These are phyloP conservation scores for Apoda limacodes DNA, from an alignment of 2,888 invertebrate genomes.

Conservation along the genomic window DNA sequence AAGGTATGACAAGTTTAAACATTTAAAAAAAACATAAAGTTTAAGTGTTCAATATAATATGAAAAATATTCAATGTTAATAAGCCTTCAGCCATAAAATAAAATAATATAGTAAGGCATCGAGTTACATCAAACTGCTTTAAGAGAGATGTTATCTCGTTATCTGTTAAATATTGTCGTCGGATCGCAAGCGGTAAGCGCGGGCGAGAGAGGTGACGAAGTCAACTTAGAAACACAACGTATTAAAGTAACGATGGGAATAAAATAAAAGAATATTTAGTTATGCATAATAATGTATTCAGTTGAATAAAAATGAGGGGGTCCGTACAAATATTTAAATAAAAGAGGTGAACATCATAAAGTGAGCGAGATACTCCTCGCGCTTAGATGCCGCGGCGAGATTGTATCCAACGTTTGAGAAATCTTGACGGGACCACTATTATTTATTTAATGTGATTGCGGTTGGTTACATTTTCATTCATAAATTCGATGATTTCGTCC, in stretches of 20 bases:
- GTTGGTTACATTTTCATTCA: slow-evolving; percentile 65
- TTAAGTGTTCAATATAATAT: too few species aligned
- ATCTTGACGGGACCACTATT: slow-evolving; percentile 37
- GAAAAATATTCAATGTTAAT: slow-evolving; percentile 21
- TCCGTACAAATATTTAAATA: slow-evolving; percentile 62
- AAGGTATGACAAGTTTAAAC: too few species aligned
- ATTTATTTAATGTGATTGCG: slow-evolving; percentile 64
- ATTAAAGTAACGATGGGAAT: slow-evolving; percentile 62
- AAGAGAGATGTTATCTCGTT: slow-evolving; percentile 52
- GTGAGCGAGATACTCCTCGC: slow-evolving; percentile 31
- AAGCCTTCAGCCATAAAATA: slow-evolving; percentile 42
- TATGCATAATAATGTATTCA: slow-evolving; percentile 61
- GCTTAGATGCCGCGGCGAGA: slow-evolving; percentile 57
- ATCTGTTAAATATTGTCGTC: slow-evolving; percentile 59
- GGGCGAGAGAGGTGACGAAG: slow-evolving; percentile 52
- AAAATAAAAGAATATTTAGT: slow-evolving; percentile 61
- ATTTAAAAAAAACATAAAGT: too few species aligned
- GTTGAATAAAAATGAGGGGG: slow-evolving; percentile 61
- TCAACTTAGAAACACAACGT: slow-evolving; percentile 41
- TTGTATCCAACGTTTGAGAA: slow-evolving; percentile 35
- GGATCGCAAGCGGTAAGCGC: slow-evolving; percentile 44
- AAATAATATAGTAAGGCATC: slow-evolving; percentile 45
- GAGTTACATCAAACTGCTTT: slow-evolving; percentile 56
- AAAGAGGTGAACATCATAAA: slow-evolving; percentile 56
- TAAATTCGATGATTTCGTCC: too few species aligned